phyloP scores from a whole-genome alignment of 2,113 vertebrate genomes.

The Microtus richardsoni region DNA sequence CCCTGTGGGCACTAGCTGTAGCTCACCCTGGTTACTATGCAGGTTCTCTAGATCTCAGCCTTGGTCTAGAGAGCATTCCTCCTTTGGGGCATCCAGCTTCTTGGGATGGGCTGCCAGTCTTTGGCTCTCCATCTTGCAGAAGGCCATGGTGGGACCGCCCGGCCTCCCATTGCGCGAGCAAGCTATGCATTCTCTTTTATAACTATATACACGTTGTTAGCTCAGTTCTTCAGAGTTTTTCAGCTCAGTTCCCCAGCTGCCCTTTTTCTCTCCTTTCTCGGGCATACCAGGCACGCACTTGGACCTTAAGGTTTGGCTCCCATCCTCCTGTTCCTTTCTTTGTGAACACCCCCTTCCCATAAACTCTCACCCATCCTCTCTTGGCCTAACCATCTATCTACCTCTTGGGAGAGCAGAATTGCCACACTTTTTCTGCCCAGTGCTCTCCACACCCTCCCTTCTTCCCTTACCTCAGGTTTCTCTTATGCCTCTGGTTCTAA shows the following conservation, averaged over 20 bases:
- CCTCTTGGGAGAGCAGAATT: neutral
- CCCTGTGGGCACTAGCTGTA: rapidly evolving
- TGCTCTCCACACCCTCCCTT: neutral
- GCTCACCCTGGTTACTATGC: neutral
- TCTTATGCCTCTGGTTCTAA: neutral
- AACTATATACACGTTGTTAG: neutral
- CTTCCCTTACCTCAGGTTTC: neutral
- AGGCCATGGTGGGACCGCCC: neutral
- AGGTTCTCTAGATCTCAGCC: neutral
- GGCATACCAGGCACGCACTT: rapidly evolving
- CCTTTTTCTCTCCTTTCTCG: neutral
- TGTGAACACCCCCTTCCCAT: neutral
- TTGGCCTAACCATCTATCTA: neutral
- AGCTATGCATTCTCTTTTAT: neutral
- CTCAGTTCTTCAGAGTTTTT: neutral
- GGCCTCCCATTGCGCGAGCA: neutral
- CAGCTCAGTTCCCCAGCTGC: neutral
- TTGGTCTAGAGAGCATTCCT: neutral
- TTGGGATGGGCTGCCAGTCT: neutral
- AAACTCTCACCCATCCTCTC: neutral
- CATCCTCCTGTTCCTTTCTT: neutral
- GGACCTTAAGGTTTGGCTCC: neutral
- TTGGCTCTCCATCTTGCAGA: neutral
- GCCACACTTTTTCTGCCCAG: neutral
- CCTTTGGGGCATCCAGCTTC: neutral